phyloP scores from a whole-genome alignment of 2,888 invertebrate genomes.

The Brachyptera risi region DNA sequence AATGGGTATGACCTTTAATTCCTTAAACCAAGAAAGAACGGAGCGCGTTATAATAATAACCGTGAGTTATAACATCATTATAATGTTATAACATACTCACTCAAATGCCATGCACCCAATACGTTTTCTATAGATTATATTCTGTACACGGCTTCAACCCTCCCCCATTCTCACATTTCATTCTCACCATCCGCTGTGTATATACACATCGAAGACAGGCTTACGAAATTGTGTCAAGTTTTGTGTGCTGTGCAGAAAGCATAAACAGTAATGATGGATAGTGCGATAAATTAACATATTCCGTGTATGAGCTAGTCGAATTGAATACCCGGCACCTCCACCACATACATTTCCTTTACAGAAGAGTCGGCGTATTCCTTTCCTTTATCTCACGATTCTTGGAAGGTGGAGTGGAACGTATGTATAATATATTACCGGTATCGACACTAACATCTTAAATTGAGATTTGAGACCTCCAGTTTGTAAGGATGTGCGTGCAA shows the following conservation, averaged over 20 bases:
- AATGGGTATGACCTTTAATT: background rate
- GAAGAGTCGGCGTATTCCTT: background rate
- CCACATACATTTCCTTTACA: background rate
- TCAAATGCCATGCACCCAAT: background rate
- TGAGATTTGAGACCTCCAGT: conserved; percentile 4
- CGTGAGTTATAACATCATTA: background rate
- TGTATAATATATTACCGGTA: no score
- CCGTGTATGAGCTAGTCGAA: background rate
- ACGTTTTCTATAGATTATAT: background rate
- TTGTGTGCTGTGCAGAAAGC: background rate
- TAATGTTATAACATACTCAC: background rate
- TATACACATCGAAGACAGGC: background rate
- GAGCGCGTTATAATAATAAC: background rate
- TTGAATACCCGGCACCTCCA: conserved; percentile 5
- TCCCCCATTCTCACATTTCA: background rate
- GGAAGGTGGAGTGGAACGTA: no score
- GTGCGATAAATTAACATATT: conserved; percentile 1
- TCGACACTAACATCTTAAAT: conserved; percentile 11
- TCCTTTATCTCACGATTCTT: background rate
- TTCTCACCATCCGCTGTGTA: background rate
- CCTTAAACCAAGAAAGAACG: background rate
- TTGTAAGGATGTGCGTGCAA: conserved; percentile 6
- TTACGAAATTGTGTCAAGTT: background rate
- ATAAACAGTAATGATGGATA: conserved; percentile 11
- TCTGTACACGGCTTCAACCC: background rate